Conservation (phyloP, 1,140 invertebrate genomes). For the Leptonema lineaticorne region DNA sequence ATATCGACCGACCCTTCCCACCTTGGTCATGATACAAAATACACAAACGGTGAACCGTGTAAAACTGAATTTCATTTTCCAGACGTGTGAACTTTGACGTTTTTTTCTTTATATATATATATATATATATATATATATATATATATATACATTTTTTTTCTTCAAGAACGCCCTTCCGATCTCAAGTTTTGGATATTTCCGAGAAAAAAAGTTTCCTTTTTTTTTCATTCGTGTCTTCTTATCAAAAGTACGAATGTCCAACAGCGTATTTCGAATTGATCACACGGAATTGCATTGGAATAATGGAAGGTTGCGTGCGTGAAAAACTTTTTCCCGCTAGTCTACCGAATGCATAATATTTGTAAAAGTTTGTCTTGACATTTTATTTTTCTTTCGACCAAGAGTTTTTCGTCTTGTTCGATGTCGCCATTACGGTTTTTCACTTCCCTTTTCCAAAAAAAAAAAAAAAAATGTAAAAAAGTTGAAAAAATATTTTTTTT, state of each 20-base stretch:
- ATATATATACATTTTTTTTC: too few species aligned
- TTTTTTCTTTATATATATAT: too few species aligned
- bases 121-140: too few species aligned
- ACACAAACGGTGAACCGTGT: conserved; percentile 21
- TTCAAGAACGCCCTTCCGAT: not conserved
- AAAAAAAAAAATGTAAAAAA: too few species aligned
- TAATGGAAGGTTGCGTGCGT: conserved; percentile 5
- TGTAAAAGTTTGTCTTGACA: not conserved
- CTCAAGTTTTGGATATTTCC: too few species aligned
- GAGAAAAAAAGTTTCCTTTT: not conserved
- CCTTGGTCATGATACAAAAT: not conserved
- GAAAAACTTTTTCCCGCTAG: not conserved
- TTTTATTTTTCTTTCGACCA: not conserved
- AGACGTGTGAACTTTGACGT: conserved; percentile 24
- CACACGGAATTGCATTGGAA: conserved; percentile 5
- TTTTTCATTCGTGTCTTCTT: not conserved
- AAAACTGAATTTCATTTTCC: conserved; percentile 36
- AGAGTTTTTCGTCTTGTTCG: too few species aligned
- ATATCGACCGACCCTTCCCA: not conserved
- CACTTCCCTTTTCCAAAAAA: not conserved
- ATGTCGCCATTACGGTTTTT: not conserved
- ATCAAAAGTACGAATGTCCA: too few species aligned
- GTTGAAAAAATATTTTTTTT: too few species aligned
- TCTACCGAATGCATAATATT: conserved; percentile 23
- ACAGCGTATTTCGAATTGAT: too few species aligned